phyloP scores from a whole-genome alignment of 1,140 invertebrate species.

The Anastrepha ludens region DNA sequence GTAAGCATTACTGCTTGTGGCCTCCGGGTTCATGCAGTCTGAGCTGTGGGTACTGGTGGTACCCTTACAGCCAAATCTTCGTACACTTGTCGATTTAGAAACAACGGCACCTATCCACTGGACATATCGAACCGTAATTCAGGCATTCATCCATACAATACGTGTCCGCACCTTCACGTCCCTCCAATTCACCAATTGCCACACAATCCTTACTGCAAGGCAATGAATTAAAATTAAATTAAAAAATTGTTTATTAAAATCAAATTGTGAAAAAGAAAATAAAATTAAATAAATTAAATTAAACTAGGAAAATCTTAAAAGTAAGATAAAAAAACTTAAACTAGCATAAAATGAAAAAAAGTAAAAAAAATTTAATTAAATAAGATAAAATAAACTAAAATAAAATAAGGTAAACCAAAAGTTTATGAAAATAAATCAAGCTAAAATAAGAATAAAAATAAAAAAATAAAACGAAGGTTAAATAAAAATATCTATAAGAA shows the following conservation, averaged over 20 bases:
- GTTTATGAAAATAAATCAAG: too few relatives aligned
- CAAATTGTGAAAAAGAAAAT: not conserved
- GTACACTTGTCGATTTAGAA: slow-evolving; percentile 73
- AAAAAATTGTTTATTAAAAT: too few relatives aligned
- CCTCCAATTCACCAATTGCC: slow-evolving; percentile 84
- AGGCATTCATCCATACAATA: slow-evolving; percentile 89
- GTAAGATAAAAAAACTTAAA: too few relatives aligned
- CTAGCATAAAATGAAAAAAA: too few relatives aligned
- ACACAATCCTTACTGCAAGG: slow-evolving; percentile 83
- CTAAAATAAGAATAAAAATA: too few relatives aligned
- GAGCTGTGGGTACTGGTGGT: not conserved
- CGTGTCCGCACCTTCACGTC: slow-evolving; percentile 83
- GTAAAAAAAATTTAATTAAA: too few relatives aligned
- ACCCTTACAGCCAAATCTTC: not conserved
- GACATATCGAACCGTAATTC: slow-evolving; percentile 83
- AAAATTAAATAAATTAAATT: not conserved
- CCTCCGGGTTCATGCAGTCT: not conserved
- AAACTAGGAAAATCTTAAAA: too few relatives aligned
- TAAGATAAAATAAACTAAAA: too few relatives aligned
- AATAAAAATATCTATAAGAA: too few relatives aligned
- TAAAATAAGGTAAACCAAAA: too few relatives aligned
- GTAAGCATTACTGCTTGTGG: not conserved
- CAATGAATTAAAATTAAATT: slow-evolving; percentile 4
- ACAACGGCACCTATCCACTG: slow-evolving; percentile 83
- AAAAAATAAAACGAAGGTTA: too few relatives aligned